Evolutionary conservation across 2,888 invertebrate species (phyloP).

Genomic region (Physocephala rufipes): DNA sequence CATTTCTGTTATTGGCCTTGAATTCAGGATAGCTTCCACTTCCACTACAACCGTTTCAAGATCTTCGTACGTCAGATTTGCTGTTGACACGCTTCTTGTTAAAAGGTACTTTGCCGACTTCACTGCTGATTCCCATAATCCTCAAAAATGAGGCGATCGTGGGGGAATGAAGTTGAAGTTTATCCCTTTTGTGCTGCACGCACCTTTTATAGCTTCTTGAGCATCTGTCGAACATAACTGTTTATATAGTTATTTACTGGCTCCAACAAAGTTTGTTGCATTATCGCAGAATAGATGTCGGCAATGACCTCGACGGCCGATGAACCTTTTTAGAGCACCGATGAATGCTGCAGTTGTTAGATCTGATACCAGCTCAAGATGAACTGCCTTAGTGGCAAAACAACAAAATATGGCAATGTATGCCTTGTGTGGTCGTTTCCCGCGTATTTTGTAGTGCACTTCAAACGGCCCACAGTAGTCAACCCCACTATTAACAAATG

Average conservation of each 20-base stretch:
- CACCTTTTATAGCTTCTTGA: not conserved
- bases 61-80: slow-evolving; percentile 1
- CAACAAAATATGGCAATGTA: slow-evolving; percentile 24
- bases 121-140: not conserved
- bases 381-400: slow-evolving; percentile 14
- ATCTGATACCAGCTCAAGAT: slow-evolving; percentile 36
- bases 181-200: not conserved
- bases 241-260: not conserved
- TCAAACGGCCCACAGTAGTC: slow-evolving; percentile 5
- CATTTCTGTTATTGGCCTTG: not conserved
- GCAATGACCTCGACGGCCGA: slow-evolving; percentile 29
- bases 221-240: not conserved
- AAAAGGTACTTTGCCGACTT: not conserved
- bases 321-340: slow-evolving; percentile 34
- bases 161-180: slow-evolving; percentile 8
- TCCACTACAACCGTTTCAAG: not conserved
- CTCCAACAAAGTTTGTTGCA: not conserved
- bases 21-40: slow-evolving; percentile 9
- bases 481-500: slow-evolving; percentile 29
- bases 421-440: slow-evolving; percentile 35
- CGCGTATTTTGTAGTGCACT: no score
- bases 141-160: not conserved
- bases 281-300: not conserved
- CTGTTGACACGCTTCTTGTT: not conserved
- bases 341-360: slow-evolving; percentile 37